Base-by-base conservation (phyloP, 2,113 vertebrate genomes). In the Callaeas wilsoni region DNA sequence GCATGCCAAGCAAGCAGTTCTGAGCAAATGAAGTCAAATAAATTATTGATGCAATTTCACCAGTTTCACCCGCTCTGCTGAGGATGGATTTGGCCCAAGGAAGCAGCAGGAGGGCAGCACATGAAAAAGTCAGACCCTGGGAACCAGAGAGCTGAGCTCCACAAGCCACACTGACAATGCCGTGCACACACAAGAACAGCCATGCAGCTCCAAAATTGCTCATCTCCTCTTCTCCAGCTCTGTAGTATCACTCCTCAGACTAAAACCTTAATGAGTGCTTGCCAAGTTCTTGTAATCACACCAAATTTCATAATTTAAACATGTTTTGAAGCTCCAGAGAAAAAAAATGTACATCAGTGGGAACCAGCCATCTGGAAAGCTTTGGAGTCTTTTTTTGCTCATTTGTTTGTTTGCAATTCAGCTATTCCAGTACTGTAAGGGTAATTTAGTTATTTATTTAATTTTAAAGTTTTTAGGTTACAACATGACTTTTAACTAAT, bases 321-420 rank as follows among this genome's bases (percentile, higher is more conserved):
- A 95, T 90, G 86, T 90, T 95, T 92, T 96, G 93, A 96, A 92
- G 83, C 93, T 95, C 52, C 26, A 23, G 77, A 92, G 80, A 68
- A 92, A 95, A n/a, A 41, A 94, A 93, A 77, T 1, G 56, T 93
- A 87, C 89, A 95, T 95, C 91, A 97, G 93, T 87, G 90, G 89
- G 94, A 95, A 95, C 69, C 80, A 96, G 88, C 93, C 93, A 96
- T 96, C 96, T 96, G 96, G 94, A 96, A 95, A 92, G 80, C 83
- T 96, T 84, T 53, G 64, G 85, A 95, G 63, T 81, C 76, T 91
- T 76, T 94, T 96, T 96, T 94, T 95, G 90, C 90, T 96, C 90
- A 87, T 93, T 94, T 96, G 90, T 96, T 97, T 97, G 84, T 97
- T 97, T 96, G 89, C 17, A 11, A 87, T 86, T 94, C 93, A 96